Evolutionary conservation across 2,888 invertebrate genomes (phyloP).

Genomic region (Phaonia tiefii): DNA sequence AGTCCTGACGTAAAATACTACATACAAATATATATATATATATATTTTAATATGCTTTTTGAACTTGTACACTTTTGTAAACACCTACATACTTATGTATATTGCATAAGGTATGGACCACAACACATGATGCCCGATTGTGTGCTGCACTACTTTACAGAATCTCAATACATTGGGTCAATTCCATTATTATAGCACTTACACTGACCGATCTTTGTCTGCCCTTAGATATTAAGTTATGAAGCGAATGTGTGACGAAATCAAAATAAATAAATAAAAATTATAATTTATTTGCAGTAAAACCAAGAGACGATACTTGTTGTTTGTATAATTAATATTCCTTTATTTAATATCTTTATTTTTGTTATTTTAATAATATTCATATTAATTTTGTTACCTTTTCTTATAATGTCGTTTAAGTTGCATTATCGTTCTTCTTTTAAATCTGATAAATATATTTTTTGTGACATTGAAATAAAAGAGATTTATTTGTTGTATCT

Average conservation of each 20-base stretch:
- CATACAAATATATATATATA: not conserved
- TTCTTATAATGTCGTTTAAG: conserved; percentile 65
- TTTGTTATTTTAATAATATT: conserved; percentile 44
- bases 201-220: conserved; percentile 4
- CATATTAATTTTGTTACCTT: conserved; percentile 14
- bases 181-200: conserved; percentile 38
- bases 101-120: too few species aligned
- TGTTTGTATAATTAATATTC: conserved; percentile 49
- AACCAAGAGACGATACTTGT: conserved; percentile 28
- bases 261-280: not conserved
- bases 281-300: conserved; percentile 34
- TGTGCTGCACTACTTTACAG: too few species aligned
- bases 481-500: not conserved
- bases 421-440: conserved; percentile 49
- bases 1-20: not conserved
- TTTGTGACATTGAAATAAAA: conserved; percentile 35
- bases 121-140: not conserved
- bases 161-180: conserved; percentile 36
- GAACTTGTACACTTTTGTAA: conserved; percentile 36
- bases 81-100: conserved; percentile 37
- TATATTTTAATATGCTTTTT: conserved; percentile 40
- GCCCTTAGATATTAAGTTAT: not conserved
- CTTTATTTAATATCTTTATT: conserved; percentile 41
- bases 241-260: not conserved
- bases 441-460: conserved; percentile 35